A percentile compares a stretch with the other conserved stretches of the same genome.
Conservation (phyloP, 2,113 vertebrate species). For the Catharus bicknelli region DNA sequence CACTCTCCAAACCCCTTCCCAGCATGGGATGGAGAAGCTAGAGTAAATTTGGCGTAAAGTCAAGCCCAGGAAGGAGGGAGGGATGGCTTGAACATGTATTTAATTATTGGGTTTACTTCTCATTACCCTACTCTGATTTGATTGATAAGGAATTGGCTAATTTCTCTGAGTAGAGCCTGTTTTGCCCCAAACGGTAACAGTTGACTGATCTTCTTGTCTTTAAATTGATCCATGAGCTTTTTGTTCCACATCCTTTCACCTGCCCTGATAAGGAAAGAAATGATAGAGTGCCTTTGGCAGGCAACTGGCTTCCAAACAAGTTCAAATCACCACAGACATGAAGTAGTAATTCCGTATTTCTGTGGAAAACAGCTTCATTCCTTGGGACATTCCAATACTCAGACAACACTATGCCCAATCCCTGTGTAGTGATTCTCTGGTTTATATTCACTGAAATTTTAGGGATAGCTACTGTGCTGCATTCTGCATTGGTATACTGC, state of each 20-base stretch:
- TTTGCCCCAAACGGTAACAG: not conserved
- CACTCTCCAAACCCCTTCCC: rapidly evolving
- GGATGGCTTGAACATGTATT: not conserved
- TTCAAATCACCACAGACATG: not conserved
- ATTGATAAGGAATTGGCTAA: not conserved
- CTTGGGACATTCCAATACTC: not conserved
- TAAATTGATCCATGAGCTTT: not conserved
- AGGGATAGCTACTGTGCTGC: not conserved
- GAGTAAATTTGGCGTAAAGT: not conserved
- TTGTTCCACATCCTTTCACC: not conserved
- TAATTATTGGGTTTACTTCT: not conserved
- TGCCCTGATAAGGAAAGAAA: not conserved
- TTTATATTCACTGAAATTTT: not conserved
- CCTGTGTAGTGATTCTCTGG: not conserved
- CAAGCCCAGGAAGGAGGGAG: not conserved
- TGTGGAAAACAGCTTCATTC: not conserved
- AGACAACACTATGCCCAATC: not conserved
- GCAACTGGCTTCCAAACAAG: not conserved
- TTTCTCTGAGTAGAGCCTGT: not conserved
- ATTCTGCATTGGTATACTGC: not conserved
- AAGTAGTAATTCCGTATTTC: not conserved
- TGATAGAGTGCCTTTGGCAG: not conserved
- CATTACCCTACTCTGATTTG: not conserved
- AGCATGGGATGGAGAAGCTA: not conserved
- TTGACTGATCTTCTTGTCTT: not conserved